Evolutionary conservation across 1,140 invertebrate species (phyloP), one percentile per base, ranked within the genome.

Genomic region (Mycetomoellerius zeteki): DNA sequence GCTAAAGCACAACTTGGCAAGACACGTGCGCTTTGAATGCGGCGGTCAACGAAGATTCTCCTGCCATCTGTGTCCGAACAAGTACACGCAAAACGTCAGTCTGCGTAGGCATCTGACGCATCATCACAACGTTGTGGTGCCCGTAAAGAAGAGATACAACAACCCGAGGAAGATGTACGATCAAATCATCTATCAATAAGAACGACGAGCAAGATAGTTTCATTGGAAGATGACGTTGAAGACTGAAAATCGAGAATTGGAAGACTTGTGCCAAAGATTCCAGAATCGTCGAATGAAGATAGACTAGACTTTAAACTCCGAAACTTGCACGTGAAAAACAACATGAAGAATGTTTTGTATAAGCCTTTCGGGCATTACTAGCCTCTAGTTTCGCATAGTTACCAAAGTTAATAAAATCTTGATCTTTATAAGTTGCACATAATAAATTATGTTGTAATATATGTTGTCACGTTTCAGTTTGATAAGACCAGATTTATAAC

Each of bases 11-110:
- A 95, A 94, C 65, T 88, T 96, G 6, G 91, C 92, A n/a, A 94
- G 95, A 54, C 96, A 96, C 86, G 93, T 95, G 27, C 94, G 94
- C 14, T 96, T 95, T 84, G 96, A 96, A 85, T 96, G 96, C 88
- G 95, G 95, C 47, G 95, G 93, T 37, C 93, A 94, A 56, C 92
- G 96, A 21, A 93, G 94, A 88, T 96, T 96, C 76, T 88, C 88
- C 5, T 96, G 95, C 80, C 86, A 93, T 24, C 86, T 94, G 7
- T 96, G 96, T 85, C 91, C 93, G 16, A 95, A 95, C 81, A 93
- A 92, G 69, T 96, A 96, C 90, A 95, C 93, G 3, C 94, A 95
- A 21, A 95, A 94, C 10, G 92, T 92, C 71, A 95, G 95, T 62
- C 84, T 96, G 5, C 92, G 92, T 12, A 93, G 95, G 6, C 95